Base-by-base conservation (phyloP, 2,888 invertebrate species). In the Oeneis ivallda region DNA sequence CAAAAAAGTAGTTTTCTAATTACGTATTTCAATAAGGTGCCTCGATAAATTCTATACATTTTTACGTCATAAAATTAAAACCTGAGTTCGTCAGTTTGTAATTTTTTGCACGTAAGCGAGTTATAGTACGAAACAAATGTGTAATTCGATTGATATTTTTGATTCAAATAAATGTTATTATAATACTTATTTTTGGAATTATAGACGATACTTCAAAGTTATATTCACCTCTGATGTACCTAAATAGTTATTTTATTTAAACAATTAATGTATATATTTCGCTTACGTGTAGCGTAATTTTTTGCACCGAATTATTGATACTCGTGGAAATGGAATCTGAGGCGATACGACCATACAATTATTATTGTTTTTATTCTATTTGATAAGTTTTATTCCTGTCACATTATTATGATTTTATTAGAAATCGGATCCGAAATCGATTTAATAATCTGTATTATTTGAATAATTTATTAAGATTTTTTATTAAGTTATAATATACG, bases 401-500 rank as follows among this genome's bases (percentile, higher is more conserved):
- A 60, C 64, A 63, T 64, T 63, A 62, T 26, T 68, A 67, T 64
- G 65, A 67, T 71, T 58, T 69, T 69, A 61, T 68, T 65, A 32
- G 34, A 34, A 32, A 59, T 68, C 47, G 49, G 65, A 69, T 64
- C 71, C 71, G 71, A 71, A 70, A 72, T 72, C 52, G 65, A 74
- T 74, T 76, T 71, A 76, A 74, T 75, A 76, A 75, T 76, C 72
- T 82, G 78, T 85, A 79, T 79, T 78, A 75, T 78, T 78, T 80
- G 71, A 77, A 82, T 89, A 86, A 88, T 88, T 89, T 89, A 87
- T 88, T 89, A 80, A 82, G 76, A 78, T 43, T 26, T 26, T 26
- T 72, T 72, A 75, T 80, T 84, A 83, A 81, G 82, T 82, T 76
- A 70, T 83, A 54, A 15, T 19, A 26, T 54, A 88, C 52, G 32